Percentiles rank a stretch among this genome's conserved stretches.
Conservation (phyloP, 2,888 invertebrate genomes). For the Nebria brevicollis region DNA sequence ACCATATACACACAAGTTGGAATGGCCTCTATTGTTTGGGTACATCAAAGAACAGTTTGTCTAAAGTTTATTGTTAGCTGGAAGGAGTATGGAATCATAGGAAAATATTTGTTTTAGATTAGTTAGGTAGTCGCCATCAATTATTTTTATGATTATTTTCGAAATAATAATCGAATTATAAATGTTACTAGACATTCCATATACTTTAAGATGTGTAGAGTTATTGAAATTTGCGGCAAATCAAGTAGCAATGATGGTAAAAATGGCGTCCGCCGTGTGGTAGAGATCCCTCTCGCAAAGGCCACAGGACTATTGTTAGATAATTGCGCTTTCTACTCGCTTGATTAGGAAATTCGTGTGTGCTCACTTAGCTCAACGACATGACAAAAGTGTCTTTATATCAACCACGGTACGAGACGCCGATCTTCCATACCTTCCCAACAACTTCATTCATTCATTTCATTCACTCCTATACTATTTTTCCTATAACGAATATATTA, state of each 20-base stretch:
- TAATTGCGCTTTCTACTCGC: constrained; percentile 48
- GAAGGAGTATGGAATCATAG: background rate
- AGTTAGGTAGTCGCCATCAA: background rate
- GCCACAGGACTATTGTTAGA: constrained; percentile 49
- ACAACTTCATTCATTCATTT: background rate
- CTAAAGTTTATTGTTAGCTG: background rate
- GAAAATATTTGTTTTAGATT: background rate
- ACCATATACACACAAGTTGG: background rate
- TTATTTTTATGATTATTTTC: background rate
- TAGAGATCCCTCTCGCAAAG: constrained; percentile 41
- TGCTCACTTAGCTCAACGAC: constrained; percentile 49
- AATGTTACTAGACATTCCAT: background rate
- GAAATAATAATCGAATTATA: background rate
- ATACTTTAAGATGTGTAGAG: no score
- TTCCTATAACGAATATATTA: no score
- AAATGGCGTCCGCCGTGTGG: background rate
- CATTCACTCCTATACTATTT: background rate
- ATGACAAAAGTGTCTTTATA: constrained; percentile 49
- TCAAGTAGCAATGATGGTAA: constrained; percentile 19
- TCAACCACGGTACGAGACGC: constrained; percentile 11
- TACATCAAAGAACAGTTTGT: background rate
- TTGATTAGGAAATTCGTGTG: constrained; percentile 50
- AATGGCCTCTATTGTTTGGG: background rate
- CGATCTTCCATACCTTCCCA: constrained; percentile 2
- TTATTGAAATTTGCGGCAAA: constrained; percentile 19